These are phyloP conservation scores for Pachypsylla venusta DNA, from an alignment of 1,140 invertebrate species.

Conservation along the genomic window DNA sequence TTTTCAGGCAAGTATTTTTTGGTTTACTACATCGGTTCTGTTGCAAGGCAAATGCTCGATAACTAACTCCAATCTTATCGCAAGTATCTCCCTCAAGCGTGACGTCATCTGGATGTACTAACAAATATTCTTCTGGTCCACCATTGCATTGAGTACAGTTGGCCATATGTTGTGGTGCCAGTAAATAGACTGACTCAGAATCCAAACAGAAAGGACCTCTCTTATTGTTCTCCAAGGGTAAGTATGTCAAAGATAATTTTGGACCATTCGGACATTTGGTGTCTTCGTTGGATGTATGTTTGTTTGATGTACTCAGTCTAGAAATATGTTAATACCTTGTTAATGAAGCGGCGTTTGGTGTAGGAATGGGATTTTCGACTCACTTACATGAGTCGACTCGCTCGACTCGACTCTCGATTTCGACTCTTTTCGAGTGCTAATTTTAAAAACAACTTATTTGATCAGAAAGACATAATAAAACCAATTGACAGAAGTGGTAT, in stretches of 20 bases:
- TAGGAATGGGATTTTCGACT: too few species aligned
- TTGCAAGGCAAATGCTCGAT: slow-evolving; percentile 34
- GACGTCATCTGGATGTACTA: slow-evolving; percentile 30
- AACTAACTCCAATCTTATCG: slow-evolving; percentile 35
- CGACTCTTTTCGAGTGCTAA: too few species aligned
- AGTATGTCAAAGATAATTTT: neutral
- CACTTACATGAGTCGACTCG: too few species aligned
- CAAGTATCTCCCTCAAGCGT: slow-evolving; percentile 32
- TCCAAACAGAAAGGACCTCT: neutral
- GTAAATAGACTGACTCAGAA: neutral
- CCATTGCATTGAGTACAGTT: slow-evolving; percentile 19
- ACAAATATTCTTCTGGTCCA: slow-evolving; percentile 32
- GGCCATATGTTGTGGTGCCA: slow-evolving; percentile 21
- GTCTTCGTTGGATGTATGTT: neutral
- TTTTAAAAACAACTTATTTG: too few species aligned
- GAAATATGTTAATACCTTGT: too few species aligned
- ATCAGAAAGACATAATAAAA: too few species aligned
- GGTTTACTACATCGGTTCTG: slow-evolving; percentile 30
- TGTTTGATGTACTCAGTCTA: too few species aligned
- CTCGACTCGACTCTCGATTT: too few species aligned
- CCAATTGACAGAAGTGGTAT: too few species aligned
- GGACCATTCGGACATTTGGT: neutral
- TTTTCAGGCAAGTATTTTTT: slow-evolving; percentile 32
- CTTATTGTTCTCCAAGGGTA: neutral
- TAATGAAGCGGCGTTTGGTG: too few species aligned